phyloP scores from a whole-genome alignment of 2,797 vertebrate species.

The Arctocebus calabarensis region DNA sequence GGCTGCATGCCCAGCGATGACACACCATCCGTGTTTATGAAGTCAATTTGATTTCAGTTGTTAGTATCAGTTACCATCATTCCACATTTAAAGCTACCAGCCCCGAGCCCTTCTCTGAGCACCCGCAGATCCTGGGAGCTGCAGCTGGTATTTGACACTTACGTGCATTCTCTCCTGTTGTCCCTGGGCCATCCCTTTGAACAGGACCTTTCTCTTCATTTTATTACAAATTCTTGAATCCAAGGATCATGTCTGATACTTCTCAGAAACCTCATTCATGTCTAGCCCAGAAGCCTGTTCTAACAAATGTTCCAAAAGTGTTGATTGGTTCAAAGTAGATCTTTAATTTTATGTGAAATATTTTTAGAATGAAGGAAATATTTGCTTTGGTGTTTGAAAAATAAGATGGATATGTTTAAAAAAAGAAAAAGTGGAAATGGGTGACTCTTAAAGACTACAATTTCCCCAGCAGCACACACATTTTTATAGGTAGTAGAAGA shows the following conservation, averaged over 20 bases:
- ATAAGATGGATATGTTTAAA: not conserved
- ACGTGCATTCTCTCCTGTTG: not conserved
- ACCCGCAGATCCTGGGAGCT: not conserved
- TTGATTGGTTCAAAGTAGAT: constrained; percentile 47
- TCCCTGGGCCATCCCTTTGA: constrained; percentile 6
- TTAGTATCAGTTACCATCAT: constrained; percentile 70
- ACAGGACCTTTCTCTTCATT: constrained; percentile 46
- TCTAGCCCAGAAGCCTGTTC: constrained; percentile 57
- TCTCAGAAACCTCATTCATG: constrained; percentile 52
- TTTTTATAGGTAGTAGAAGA: not conserved
- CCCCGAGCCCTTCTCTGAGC: not conserved
- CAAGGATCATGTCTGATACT: constrained; percentile 60
- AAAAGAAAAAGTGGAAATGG: not conserved
- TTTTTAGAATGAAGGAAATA: constrained; percentile 60
- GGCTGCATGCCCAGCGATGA: constrained; percentile 61
- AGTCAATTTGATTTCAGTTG: constrained; percentile 64
- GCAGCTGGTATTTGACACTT: not conserved
- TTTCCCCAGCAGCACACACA: not conserved
- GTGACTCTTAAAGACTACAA: not conserved
- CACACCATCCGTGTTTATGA: constrained; percentile 41
- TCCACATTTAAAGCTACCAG: constrained; percentile 21
- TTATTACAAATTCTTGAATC: constrained; percentile 72
- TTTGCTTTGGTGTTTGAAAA: constrained; percentile 51
- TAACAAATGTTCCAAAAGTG: constrained; percentile 14
- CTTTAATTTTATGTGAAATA: constrained; percentile 47